Evolutionary conservation across 2,888 invertebrate species (phyloP).

Genomic region (Rhagium mordax): DNA sequence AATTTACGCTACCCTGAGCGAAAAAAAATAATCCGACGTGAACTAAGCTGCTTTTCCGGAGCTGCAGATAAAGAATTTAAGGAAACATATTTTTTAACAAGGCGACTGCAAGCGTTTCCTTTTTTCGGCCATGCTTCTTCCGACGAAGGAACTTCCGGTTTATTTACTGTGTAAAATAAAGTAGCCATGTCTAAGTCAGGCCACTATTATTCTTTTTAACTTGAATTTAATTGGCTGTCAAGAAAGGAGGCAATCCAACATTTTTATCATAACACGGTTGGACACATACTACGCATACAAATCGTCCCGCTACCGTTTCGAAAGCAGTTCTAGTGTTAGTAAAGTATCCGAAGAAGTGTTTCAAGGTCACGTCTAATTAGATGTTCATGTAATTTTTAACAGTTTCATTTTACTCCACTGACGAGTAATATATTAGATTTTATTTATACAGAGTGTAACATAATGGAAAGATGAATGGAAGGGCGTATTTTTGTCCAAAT

Average conservation of each 20-base stretch:
- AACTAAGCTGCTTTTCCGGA: slow-evolving; percentile 46
- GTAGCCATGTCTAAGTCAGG: slow-evolving; percentile 23
- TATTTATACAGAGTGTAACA: background rate
- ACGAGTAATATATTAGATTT: background rate
- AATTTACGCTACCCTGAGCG: slow-evolving; percentile 31
- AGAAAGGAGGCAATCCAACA: background rate
- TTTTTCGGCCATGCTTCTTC: slow-evolving; percentile 28
- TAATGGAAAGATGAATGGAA: too few relatives aligned
- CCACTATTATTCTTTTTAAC: slow-evolving; percentile 21
- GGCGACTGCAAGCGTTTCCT: slow-evolving; percentile 13
- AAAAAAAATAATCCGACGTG: slow-evolving; percentile 47
- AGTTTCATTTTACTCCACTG: background rate
- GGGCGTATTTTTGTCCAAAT: too few relatives aligned
- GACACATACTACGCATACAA: background rate
- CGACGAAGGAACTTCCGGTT: slow-evolving; percentile 33
- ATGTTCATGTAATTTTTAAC: background rate
- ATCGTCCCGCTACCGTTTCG: background rate
- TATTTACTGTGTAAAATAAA: slow-evolving; percentile 42
- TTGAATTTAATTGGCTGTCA: slow-evolving; percentile 23
- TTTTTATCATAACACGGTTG: background rate
- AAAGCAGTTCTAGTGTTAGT: background rate
- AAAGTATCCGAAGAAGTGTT: background rate
- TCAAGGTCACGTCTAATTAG: background rate
- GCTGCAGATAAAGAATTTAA: slow-evolving; percentile 39
- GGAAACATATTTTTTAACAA: slow-evolving; percentile 48